These are phyloP conservation scores for Rhinoraja longicauda DNA, from an alignment of 2,797 vertebrate species.

Conservation along the genomic window DNA sequence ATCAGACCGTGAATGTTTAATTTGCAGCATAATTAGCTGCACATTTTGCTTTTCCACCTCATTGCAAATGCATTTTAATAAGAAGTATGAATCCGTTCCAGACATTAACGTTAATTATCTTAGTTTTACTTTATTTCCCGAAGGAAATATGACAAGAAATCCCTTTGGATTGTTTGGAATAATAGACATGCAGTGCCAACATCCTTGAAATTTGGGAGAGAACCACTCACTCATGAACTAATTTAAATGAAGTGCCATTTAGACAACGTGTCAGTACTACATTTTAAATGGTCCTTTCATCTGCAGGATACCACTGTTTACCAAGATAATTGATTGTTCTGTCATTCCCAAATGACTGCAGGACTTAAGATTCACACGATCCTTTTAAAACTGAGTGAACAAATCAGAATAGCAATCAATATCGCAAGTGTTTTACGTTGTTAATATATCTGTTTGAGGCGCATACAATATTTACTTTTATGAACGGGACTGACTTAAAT, in stretches of 20 bases:
- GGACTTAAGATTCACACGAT: background rate
- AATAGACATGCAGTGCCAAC: background rate
- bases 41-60: background rate
- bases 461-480: background rate
- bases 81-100: background rate
- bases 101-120: background rate
- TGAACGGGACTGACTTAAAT: background rate
- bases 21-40: background rate
- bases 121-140: background rate
- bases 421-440: background rate
- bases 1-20: background rate
- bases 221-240: background rate
- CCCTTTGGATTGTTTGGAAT: background rate
- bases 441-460: background rate
- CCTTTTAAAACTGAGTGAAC: too few relatives aligned
- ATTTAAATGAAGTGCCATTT: conserved; percentile 17
- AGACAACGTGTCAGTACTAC: background rate
- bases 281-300: background rate
- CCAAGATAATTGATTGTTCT: background rate
- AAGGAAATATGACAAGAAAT: background rate
- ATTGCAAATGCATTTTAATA: background rate
- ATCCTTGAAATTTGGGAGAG: background rate
- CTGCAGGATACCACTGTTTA: background rate
- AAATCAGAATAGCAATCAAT: background rate
- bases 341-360: background rate